phyloP scores from a whole-genome alignment of 92 coral and sea anemone species.

The Diadumene lineata region DNA sequence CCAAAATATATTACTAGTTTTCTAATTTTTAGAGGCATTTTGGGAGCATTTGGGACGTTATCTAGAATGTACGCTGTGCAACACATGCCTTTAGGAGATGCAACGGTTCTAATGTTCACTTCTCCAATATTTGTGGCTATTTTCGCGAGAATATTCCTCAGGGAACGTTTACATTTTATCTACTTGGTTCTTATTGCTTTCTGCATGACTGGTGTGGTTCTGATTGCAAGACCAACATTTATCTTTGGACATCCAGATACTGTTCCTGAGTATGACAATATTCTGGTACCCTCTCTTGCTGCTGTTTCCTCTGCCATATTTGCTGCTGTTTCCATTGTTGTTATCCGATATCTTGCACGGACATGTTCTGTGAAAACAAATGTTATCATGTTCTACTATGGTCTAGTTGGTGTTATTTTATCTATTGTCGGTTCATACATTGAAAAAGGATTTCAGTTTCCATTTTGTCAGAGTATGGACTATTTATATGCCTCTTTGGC shows the following conservation, averaged over 20 bases:
- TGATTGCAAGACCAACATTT: conserved; percentile 24
- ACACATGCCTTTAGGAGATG: conserved; percentile 82
- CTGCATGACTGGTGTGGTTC: conserved; percentile 12
- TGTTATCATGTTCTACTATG: conserved; percentile 16
- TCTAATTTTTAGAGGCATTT: conserved; percentile 37
- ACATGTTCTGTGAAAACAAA: background rate
- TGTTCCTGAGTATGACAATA: conserved; percentile 18
- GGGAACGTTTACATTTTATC: conserved; percentile 37
- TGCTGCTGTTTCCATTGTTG: background rate
- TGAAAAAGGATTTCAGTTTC: conserved; percentile 27
- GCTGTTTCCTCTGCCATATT: conserved; percentile 11
- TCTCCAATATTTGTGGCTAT: conserved; percentile 69
- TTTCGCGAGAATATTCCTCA: conserved; percentile 57
- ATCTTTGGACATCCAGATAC: conserved; percentile 30
- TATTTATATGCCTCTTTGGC: conserved; percentile 9
- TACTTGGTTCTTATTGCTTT: conserved; percentile 9
- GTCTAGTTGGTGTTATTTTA: conserved; percentile 2
- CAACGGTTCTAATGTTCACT: conserved; percentile 69
- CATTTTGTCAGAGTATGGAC: conserved; percentile 15
- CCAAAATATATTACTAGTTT: conserved; percentile 24
- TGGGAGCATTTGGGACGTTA: conserved; percentile 53
- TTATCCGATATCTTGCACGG: background rate
- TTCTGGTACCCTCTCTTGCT: conserved; percentile 7
- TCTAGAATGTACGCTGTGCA: conserved; percentile 59
- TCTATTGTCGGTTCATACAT: conserved; percentile 19